These are phyloP conservation scores for Rhadinocentrus ornatus DNA, from an alignment of 2,797 vertebrate species.

Conservation along the genomic window DNA sequence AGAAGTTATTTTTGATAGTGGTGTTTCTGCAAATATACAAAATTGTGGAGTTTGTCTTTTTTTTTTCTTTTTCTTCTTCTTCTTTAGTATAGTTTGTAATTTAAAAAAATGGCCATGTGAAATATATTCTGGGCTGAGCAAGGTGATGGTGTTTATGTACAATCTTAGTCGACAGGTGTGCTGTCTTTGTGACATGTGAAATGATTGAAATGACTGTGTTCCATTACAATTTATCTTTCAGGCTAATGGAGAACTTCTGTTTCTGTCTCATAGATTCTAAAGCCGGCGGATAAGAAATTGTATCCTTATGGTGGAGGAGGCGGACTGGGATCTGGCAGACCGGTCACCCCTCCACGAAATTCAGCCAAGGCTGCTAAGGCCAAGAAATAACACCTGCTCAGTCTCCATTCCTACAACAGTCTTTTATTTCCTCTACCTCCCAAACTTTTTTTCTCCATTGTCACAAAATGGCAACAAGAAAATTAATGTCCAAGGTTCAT, in stretches of 20 bases:
- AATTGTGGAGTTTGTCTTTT: neutral
- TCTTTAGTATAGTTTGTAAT: too few species aligned
- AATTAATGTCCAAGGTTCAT: slow-evolving; percentile 83
- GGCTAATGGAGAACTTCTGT: slow-evolving; percentile 17
- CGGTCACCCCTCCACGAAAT: slow-evolving; percentile 86
- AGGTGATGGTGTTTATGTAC: too few species aligned
- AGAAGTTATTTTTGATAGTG: too few species aligned
- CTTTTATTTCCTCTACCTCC: slow-evolving; percentile 63
- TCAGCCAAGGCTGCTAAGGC: slow-evolving; percentile 86
- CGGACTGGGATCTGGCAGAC: slow-evolving; percentile 84
- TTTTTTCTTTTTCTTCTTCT: neutral
- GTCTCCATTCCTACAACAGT: slow-evolving; percentile 35
- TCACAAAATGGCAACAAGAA: slow-evolving; percentile 78
- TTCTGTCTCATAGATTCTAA: slow-evolving; percentile 80
- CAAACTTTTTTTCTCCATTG: slow-evolving; percentile 64
- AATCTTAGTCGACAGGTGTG: too few species aligned
- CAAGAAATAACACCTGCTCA: slow-evolving; percentile 86
- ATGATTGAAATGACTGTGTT: neutral
- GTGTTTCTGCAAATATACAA: too few species aligned
- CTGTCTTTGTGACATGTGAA: too few species aligned
- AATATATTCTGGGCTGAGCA: too few species aligned
- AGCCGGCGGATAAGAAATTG: slow-evolving; percentile 88
- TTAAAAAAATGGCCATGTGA: too few species aligned
- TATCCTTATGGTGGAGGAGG: slow-evolving; percentile 84
- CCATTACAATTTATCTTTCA: neutral